These are phyloP conservation scores for Phorcus lineatus DNA, from an alignment of 2,888 invertebrate genomes.

Conservation along the genomic window DNA sequence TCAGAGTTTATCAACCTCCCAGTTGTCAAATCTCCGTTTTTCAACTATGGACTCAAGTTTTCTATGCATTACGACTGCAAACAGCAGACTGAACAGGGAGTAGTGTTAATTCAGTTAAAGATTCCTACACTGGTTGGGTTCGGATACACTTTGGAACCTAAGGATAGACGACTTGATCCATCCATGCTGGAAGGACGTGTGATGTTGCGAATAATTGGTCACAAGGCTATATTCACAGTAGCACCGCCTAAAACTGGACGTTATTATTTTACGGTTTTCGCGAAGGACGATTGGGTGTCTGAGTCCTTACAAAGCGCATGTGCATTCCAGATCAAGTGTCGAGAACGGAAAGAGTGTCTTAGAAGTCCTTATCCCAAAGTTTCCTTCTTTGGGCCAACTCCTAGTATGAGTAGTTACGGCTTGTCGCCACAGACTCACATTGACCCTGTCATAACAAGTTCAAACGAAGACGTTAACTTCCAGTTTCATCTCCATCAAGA, in stretches of 20 bases:
- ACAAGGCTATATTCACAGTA: conserved; percentile 73
- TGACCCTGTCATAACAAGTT: conserved; percentile 62
- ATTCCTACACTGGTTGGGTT: conserved; percentile 66
- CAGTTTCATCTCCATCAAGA: conserved; percentile 61
- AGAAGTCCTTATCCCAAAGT: conserved; percentile 67
- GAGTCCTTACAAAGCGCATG: conserved; percentile 73
- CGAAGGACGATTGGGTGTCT: conserved; percentile 69
- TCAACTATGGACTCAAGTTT: conserved; percentile 71
- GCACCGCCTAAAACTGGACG: conserved; percentile 75
- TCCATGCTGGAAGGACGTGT: conserved; percentile 64
- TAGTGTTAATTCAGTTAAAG: conserved; percentile 64
- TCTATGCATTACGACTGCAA: conserved; percentile 67
- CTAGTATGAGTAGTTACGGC: conserved; percentile 56
- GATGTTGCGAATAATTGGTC: conserved; percentile 65
- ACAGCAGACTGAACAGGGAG: conserved; percentile 66
- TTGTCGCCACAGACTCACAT: conserved; percentile 64
- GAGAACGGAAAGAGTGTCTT: conserved; percentile 60
- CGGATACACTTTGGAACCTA: conserved; percentile 68
- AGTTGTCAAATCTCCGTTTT: conserved; percentile 77
- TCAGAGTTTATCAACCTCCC: conserved; percentile 77
- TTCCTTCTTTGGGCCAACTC: conserved; percentile 66
- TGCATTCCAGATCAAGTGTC: conserved; percentile 69
- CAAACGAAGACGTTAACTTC: conserved; percentile 61
- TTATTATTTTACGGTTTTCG: conserved; percentile 76
- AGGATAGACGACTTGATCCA: conserved; percentile 55